Evolutionary conservation across 2,888 invertebrate genomes (phyloP).

Genomic region (Xestobium rufovillosum): DNA sequence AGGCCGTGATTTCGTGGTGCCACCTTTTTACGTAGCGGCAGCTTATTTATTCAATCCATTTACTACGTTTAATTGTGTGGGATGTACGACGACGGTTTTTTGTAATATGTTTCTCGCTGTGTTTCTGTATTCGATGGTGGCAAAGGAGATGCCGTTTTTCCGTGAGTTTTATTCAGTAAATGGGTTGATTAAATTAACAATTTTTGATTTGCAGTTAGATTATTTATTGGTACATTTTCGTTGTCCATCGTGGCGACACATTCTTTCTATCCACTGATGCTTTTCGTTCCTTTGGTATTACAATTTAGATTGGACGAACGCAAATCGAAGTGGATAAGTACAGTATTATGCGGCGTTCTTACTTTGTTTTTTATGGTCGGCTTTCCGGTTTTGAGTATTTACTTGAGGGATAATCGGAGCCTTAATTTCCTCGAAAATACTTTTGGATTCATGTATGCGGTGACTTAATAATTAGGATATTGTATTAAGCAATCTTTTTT

Average conservation of each 20-base stretch:
- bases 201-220: slow-evolving; percentile 44
- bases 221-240: slow-evolving; percentile 54
- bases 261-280: slow-evolving; percentile 68
- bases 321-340: too few species aligned
- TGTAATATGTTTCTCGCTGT: slow-evolving; percentile 76
- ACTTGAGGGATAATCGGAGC: too few species aligned
- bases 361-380: too few species aligned
- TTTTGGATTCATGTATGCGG: slow-evolving; percentile 73
- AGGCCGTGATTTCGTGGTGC: slow-evolving; percentile 51
- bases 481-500: slow-evolving; percentile 28
- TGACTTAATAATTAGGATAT: slow-evolving; percentile 4
- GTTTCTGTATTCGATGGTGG: slow-evolving; percentile 46
- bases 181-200: too few species aligned
- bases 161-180: too few species aligned
- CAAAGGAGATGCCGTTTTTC: too few species aligned
- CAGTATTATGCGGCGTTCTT: too few species aligned
- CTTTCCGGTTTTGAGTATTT: too few species aligned
- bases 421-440: slow-evolving; percentile 55
- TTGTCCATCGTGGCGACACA: slow-evolving; percentile 73
- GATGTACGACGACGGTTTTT: slow-evolving; percentile 83
- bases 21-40: slow-evolving; percentile 63
- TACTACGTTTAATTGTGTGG: slow-evolving; percentile 77
- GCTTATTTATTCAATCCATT: slow-evolving; percentile 87
- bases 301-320: slow-evolving; percentile 50
- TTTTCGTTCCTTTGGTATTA: slow-evolving; percentile 73